A percentile compares a stretch with the other conserved stretches of the same genome.
phyloP scores from a whole-genome alignment of 2,797 vertebrate genomes.

The Alauda arvensis region DNA sequence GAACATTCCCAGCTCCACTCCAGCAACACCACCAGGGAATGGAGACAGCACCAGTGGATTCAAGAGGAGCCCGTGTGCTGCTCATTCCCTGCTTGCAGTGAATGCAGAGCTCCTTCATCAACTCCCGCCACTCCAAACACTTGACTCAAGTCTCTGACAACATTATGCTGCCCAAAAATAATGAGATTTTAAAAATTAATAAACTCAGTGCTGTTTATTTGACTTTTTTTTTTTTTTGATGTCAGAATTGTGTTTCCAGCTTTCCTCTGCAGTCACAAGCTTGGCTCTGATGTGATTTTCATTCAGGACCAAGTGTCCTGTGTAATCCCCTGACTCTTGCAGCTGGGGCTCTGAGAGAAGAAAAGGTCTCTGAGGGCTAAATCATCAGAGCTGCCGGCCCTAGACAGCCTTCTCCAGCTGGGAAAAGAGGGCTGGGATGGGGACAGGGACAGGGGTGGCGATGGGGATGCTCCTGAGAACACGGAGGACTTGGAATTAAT shows the following conservation, averaged over 20 bases:
- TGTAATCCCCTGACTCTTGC: conserved; percentile 34
- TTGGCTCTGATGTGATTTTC: conserved; percentile 20
- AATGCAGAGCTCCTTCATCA: neutral
- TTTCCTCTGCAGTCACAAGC: conserved; percentile 14
- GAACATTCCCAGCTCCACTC: neutral
- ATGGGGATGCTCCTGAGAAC: neutral
- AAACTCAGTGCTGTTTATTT: conserved; percentile 38
- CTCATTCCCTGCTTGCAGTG: neutral
- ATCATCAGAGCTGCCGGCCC: neutral
- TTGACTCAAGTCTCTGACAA: conserved; percentile 30
- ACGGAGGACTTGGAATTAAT: neutral
- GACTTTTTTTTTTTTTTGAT: neutral
- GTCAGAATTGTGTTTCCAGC: neutral
- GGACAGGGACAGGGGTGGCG: neutral
- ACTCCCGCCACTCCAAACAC: neutral
- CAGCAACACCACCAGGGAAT: neutral
- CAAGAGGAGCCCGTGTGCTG: neutral
- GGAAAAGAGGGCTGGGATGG: neutral
- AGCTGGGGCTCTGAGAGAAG: neutral
- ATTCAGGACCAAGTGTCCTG: neutral
- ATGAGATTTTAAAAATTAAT: conserved; percentile 65
- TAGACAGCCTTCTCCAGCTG: neutral
- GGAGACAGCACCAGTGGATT: neutral
- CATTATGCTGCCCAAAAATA: conserved; percentile 35
- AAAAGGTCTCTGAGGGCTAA: conserved; percentile 12